Percentiles rank a stretch among this genome's conserved stretches.
phyloP scores from a whole-genome alignment of 2,888 invertebrate species.

The Rhopalosiphum nymphaeae region DNA sequence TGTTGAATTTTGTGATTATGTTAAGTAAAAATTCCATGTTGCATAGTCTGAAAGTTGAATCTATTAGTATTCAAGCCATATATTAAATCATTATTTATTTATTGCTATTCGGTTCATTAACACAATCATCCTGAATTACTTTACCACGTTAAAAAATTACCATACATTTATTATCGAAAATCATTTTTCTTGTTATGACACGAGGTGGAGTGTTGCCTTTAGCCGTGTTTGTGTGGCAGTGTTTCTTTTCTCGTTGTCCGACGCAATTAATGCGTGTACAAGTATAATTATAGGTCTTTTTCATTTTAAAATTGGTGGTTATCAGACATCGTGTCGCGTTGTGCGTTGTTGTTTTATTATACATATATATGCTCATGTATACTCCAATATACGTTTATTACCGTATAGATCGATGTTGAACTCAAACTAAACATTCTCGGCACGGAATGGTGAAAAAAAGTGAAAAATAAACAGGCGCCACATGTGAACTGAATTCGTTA shows the following conservation, averaged over 20 bases:
- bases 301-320: background rate
- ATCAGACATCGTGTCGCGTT: background rate
- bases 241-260: background rate
- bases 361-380: background rate
- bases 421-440: constrained; percentile 3
- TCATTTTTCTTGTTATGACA: background rate
- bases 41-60: background rate
- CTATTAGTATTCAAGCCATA: background rate
- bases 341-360: background rate
- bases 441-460: constrained; percentile 32
- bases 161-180: background rate
- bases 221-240: background rate
- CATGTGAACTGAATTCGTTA: constrained; percentile 56
- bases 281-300: background rate
- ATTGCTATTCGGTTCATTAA: background rate
- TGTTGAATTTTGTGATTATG: background rate
- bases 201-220: background rate
- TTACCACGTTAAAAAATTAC: background rate
- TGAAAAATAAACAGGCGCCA: constrained; percentile 53
- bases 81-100: background rate
- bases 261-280: background rate
- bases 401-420: background rate
- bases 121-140: background rate
- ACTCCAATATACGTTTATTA: background rate
- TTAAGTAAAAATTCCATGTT: background rate